Percentiles rank a stretch among this genome's conserved stretches.
Conservation (phyloP, 2,797 vertebrate genomes). For the Poecilia picta region DNA sequence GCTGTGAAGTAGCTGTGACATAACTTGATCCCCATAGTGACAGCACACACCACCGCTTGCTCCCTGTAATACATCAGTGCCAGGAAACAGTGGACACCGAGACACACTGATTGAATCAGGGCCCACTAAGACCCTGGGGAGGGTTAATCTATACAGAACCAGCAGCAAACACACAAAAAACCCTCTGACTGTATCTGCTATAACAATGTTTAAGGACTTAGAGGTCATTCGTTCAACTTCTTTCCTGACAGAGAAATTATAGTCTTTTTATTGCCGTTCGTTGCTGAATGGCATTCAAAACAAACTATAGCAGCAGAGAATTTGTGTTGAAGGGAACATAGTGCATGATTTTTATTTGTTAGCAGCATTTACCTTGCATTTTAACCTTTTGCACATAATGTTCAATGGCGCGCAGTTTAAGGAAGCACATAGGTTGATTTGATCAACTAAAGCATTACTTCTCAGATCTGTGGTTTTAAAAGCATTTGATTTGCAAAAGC, state of each 20-base stretch:
- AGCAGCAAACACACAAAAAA: constrained; percentile 54
- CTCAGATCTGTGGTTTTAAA: constrained; percentile 35
- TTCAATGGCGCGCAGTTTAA: constrained; percentile 30
- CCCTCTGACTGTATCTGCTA: constrained; percentile 46
- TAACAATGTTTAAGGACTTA: constrained; percentile 70
- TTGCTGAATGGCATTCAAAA: constrained; percentile 2
- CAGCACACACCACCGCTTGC: constrained; percentile 66
- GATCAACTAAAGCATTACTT: constrained; percentile 30
- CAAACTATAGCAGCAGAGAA: constrained; percentile 4
- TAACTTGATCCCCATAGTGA: constrained; percentile 82
- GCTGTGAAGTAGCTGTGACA: constrained; percentile 78
- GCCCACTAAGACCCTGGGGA: constrained; percentile 69
- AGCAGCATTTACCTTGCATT: constrained; percentile 9
- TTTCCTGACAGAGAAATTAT: constrained; percentile 27
- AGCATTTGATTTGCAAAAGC: constrained; percentile 57
- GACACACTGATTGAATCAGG: constrained; percentile 81
- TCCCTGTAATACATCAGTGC: constrained; percentile 85
- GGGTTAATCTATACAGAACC: constrained; percentile 70
- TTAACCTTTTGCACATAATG: constrained; percentile 17
- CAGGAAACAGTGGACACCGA: constrained; percentile 77
- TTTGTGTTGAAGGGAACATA: neutral
- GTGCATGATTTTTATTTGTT: constrained; percentile 11
- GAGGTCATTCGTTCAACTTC: constrained; percentile 60
- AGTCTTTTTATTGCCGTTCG: neutral
- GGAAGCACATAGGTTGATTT: constrained; percentile 40